Conservation (phyloP, 2,113 vertebrate genomes). For the Accipiter virgatus region DNA sequence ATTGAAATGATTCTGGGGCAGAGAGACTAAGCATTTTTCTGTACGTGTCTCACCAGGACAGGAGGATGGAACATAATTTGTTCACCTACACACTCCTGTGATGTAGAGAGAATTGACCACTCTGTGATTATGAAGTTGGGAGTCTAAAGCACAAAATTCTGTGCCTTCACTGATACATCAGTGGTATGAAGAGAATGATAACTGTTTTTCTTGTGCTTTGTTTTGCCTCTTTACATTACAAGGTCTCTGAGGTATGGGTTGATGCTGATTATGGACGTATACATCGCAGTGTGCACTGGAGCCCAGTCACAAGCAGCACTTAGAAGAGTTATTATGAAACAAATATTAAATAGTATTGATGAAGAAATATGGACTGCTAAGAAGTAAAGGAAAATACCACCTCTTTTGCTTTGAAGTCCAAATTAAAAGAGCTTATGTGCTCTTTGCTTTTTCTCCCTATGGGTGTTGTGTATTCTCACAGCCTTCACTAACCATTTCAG, state of each 20-base stretch:
- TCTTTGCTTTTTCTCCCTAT: slow-evolving; percentile 7
- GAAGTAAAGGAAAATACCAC: not conserved
- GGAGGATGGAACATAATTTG: not conserved
- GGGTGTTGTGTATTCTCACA: slow-evolving; percentile 37
- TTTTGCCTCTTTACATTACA: not conserved
- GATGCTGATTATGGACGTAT: not conserved
- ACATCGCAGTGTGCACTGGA: not conserved
- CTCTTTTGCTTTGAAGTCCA: not conserved
- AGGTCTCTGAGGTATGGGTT: not conserved
- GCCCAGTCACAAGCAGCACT: not conserved
- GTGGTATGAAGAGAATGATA: not conserved
- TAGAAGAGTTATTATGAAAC: not conserved
- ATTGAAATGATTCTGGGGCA: not conserved
- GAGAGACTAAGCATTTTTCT: not conserved
- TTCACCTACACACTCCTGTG: not conserved
- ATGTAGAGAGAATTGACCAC: not conserved
- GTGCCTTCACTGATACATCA: not conserved
- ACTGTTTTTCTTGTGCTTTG: not conserved
- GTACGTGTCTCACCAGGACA: not conserved
- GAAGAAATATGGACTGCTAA: not conserved
- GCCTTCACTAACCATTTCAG: slow-evolving; percentile 52
- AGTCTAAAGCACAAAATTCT: not conserved
- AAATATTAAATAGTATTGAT: not conserved
- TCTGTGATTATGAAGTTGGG: not conserved
- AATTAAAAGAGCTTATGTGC: not conserved